Base-by-base conservation (phyloP, 2,113 vertebrate genomes). In the Pionites leucogaster region DNA sequence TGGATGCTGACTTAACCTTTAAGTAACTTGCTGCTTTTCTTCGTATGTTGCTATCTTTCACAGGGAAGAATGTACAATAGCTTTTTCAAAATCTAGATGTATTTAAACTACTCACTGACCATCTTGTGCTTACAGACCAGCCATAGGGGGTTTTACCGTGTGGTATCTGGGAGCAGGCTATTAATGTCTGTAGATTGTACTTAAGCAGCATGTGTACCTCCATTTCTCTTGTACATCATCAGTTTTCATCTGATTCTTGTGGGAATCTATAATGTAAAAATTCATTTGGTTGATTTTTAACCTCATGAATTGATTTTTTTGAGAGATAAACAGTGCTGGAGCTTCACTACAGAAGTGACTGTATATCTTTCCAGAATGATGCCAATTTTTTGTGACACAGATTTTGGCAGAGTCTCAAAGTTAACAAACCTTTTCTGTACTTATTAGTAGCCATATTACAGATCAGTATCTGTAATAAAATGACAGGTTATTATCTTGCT, bases 221-320 rank as follows among this genome's bases (percentile, higher is more conserved):
- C 69, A 29, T 39, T 93, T 86, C 47, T 64, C 69, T 53, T 90
- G 27, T 53, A 77, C 0, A 0, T 93, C 60, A 70, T 35, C 37
- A 23, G 39, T 88, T 91, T 94, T 91, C 88, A 76, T 93, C 77
- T 82, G 92, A 94, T 90, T 86, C 62, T 75, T 84, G 25, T 68
- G 62, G 79, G 39, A 84, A 87, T 69, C 46, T 76, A 6, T 86
- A 96, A 93, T 63, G 69, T 72, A 93, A 94, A 94, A 94, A 92
- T 91, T 75, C 62, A 76, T 69, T 79, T 75, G 47, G 39, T 22
- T 92, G 76, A 71, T 90, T 97, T 93, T 88, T 88, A 84, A 76
- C 82, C 39, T 93, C 31, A 13, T 68, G 72, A 88, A 33, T 52
- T 84, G 50, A 11, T 96, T 89, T 63, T 25, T 75, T 87, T 91